Conservation (phyloP, 2,888 invertebrate species). For the Macrophya annulata region DNA sequence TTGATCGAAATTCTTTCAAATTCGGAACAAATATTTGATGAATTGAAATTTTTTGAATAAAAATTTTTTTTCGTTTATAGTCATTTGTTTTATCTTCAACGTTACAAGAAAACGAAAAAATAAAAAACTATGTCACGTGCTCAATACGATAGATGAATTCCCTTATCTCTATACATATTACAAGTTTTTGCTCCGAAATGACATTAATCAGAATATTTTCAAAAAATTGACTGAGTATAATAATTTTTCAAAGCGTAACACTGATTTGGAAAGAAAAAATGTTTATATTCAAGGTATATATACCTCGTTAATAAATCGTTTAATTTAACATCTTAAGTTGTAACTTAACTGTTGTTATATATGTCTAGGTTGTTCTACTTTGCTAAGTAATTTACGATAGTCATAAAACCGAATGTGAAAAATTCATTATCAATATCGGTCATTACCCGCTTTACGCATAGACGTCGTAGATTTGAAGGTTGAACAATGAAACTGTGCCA, state of each 20-base stretch:
- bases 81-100: no score
- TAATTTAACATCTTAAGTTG: not conserved
- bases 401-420: not conserved
- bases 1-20: no score
- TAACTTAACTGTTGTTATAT: not conserved
- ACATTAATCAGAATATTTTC: not conserved
- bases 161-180: no score
- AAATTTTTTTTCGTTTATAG: no score
- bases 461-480: slow-evolving; percentile 18
- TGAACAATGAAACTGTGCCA: slow-evolving; percentile 20
- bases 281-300: not conserved
- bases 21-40: no score
- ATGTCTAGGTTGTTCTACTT: slow-evolving; percentile 1
- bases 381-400: not conserved
- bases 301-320: not conserved
- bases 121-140: no score
- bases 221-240: not conserved
- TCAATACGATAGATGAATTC: no score
- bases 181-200: not conserved
- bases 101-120: no score
- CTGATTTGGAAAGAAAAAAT: not conserved
- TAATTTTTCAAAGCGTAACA: not conserved
- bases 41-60: no score
- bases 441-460: slow-evolving; percentile 36
- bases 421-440: slow-evolving; percentile 40